These are phyloP conservation scores for Phoenicopterus ruber DNA, from an alignment of 2,113 vertebrate species.

Conservation along the genomic window DNA sequence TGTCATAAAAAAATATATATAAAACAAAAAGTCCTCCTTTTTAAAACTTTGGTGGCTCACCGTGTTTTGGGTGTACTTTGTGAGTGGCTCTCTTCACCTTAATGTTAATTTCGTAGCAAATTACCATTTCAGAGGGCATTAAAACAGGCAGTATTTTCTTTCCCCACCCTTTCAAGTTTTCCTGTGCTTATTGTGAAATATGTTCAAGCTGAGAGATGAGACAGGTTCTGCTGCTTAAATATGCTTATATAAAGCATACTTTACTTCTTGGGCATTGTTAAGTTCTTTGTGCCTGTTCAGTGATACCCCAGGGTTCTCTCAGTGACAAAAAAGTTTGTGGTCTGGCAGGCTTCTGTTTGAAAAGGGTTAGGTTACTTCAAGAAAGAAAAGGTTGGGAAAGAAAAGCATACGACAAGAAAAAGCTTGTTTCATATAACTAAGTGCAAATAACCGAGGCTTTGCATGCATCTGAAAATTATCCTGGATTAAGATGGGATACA, in stretches of 20 bases:
- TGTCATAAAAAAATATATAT: not conserved
- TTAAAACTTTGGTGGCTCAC: not conserved
- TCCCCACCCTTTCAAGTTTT: not conserved
- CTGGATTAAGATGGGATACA: not conserved
- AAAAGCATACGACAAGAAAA: slow-evolving; percentile 12
- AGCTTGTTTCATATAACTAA: not conserved
- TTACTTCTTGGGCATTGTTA: not conserved
- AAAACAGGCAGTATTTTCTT: not conserved
- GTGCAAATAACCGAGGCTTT: not conserved
- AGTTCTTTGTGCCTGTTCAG: slow-evolving; percentile 2
- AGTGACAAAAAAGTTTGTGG: slow-evolving; percentile 6
- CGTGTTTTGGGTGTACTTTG: not conserved
- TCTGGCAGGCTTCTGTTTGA: slow-evolving; percentile 7
- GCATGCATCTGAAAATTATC: not conserved
- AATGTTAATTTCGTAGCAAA: not conserved
- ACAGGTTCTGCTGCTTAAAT: slow-evolving; percentile 43
- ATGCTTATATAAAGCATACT: not conserved
- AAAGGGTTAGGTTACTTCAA: slow-evolving; percentile 20
- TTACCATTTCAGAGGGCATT: slow-evolving; percentile 16
- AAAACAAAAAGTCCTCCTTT: not conserved
- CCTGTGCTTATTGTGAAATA: not conserved
- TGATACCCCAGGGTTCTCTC: not conserved
- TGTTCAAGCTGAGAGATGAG: not conserved
- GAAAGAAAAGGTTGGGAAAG: slow-evolving; percentile 14
- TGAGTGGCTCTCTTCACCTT: not conserved